Percentiles rank a stretch among this genome's conserved stretches.
phyloP scores from a whole-genome alignment of 2,888 invertebrate genomes.

The Trachelus stipa region DNA sequence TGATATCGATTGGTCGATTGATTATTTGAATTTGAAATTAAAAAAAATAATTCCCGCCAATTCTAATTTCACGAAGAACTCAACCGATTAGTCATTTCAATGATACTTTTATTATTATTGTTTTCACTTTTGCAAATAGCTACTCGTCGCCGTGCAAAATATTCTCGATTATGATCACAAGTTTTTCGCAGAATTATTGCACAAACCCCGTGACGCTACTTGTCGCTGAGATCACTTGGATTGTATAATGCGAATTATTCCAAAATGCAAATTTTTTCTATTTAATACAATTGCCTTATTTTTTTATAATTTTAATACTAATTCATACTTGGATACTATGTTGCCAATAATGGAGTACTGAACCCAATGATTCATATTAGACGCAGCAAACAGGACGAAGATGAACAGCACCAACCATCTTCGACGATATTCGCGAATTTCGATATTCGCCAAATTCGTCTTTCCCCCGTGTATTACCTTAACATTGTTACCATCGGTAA shows the following conservation, averaged over 20 bases:
- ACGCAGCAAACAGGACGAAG: constrained; percentile 68
- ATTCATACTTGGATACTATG: constrained; percentile 64
- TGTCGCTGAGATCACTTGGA: background rate
- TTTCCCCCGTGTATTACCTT: constrained; percentile 7
- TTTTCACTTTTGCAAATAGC: background rate
- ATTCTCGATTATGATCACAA: background rate
- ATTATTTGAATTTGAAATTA: background rate
- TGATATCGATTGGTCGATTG: background rate
- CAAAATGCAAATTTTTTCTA: background rate
- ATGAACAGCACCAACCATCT: constrained; percentile 68
- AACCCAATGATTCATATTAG: constrained; percentile 75
- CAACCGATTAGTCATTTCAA: background rate
- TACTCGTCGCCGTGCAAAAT: background rate
- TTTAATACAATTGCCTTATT: background rate
- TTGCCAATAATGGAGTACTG: constrained; percentile 72
- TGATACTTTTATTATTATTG: background rate
- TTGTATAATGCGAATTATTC: background rate
- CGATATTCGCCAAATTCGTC: constrained; percentile 9
- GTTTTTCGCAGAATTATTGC: background rate
- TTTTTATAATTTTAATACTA: constrained; percentile 47
- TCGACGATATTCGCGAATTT: constrained; percentile 40
- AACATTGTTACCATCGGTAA: constrained; percentile 7
- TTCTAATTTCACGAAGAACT: background rate
- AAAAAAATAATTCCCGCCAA: background rate
- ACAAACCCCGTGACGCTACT: background rate